Conservation (phyloP, 2,888 invertebrate genomes). For the Augochlorella aurata region DNA sequence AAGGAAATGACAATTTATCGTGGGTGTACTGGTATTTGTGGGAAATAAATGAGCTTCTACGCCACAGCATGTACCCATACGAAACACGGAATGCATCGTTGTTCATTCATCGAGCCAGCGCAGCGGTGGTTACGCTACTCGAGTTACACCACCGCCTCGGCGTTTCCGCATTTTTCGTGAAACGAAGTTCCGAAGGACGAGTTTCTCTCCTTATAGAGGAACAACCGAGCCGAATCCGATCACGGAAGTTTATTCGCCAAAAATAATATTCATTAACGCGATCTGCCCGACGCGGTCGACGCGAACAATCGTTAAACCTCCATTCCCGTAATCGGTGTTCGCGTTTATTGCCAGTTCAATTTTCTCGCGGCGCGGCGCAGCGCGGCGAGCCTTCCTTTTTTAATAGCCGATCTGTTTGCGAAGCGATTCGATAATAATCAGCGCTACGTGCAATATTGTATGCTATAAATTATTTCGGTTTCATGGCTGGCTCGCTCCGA, state of each 20-base stretch:
- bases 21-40: constrained; percentile 15
- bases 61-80: constrained; percentile 29
- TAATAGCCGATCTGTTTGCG: neutral
- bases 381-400: neutral
- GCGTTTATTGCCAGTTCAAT: neutral
- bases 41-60: constrained; percentile 56
- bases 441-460: neutral
- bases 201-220: constrained; percentile 38
- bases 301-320: neutral
- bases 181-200: constrained; percentile 45
- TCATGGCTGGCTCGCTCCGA: neutral
- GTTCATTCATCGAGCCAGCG: constrained; percentile 62
- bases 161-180: constrained; percentile 60
- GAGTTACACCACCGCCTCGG: constrained; percentile 65
- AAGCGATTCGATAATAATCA: neutral
- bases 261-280: constrained; percentile 4
- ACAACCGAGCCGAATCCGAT: constrained; percentile 31
- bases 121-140: constrained; percentile 64
- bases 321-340: neutral
- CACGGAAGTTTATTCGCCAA: neutral
- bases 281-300: neutral
- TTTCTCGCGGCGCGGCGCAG: neutral
- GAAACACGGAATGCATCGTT: constrained; percentile 46
- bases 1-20: constrained; percentile 32
- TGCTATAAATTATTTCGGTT: neutral